Conservation (phyloP, 2,888 invertebrate genomes). For the Trissoscelio sp. region DNA sequence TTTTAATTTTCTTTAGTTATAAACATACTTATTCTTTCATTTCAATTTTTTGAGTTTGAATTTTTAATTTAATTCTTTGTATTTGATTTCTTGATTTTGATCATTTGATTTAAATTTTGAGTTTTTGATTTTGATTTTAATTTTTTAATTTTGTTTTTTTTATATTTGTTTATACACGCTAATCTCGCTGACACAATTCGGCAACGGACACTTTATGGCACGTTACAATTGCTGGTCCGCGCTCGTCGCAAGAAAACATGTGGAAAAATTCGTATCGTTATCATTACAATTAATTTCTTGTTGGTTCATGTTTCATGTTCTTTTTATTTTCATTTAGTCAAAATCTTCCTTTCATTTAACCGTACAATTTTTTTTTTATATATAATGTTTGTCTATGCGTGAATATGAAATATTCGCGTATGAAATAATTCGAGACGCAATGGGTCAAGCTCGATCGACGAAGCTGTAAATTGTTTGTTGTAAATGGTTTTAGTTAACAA, state of each 20-base stretch:
- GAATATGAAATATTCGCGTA: slow-evolving; percentile 71
- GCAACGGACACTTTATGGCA: slow-evolving; percentile 60
- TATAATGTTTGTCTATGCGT: slow-evolving; percentile 63
- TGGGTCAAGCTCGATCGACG: slow-evolving; percentile 79
- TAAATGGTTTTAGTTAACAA: slow-evolving; percentile 81
- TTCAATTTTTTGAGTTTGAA: too few species aligned
- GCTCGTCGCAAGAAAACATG: slow-evolving; percentile 51
- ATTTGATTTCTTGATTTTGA: too few species aligned
- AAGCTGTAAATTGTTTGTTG: slow-evolving; percentile 78
- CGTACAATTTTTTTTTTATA: slow-evolving; percentile 29
- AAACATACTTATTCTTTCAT: too few species aligned
- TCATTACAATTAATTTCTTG: slow-evolving; percentile 15
- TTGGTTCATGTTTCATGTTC: not conserved
- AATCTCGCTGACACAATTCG: slow-evolving; percentile 42
- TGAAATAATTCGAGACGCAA: slow-evolving; percentile 79
- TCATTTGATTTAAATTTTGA: too few species aligned
- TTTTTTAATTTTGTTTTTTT: slow-evolving; percentile 49
- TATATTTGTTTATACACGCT: slow-evolving; percentile 57
- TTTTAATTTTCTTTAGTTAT: too few species aligned
- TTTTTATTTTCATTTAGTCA: slow-evolving; percentile 49
- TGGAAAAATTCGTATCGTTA: slow-evolving; percentile 40
- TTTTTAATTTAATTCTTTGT: too few species aligned
- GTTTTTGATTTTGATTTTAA: too few species aligned
- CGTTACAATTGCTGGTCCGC: slow-evolving; percentile 56
- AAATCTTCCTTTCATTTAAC: slow-evolving; percentile 56